These are phyloP conservation scores for Lepilemur septentrionalis DNA, from an alignment of 2,797 vertebrate genomes.

Conservation along the genomic window DNA sequence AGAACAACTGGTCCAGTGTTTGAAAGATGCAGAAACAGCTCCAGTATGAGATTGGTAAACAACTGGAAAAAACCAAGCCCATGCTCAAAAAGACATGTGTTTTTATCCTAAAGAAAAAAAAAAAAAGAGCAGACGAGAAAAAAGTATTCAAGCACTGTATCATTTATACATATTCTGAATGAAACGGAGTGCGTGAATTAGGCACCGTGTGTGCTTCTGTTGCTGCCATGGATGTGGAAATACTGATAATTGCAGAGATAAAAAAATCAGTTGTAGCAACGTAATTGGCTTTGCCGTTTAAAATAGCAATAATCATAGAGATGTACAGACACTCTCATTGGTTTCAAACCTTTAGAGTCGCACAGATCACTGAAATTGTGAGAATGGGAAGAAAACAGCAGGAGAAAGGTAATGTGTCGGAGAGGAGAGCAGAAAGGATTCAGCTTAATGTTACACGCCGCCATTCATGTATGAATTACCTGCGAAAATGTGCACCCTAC, in stretches of 20 bases:
- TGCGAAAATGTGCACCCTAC: background rate
- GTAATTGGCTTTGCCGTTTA: background rate
- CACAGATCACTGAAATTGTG: background rate
- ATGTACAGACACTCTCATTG: background rate
- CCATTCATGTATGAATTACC: background rate
- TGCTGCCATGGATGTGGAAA: too few species aligned
- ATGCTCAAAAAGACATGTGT: background rate
- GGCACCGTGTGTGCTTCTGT: too few species aligned
- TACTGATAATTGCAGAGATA: background rate
- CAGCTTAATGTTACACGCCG: too few species aligned
- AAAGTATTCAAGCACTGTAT: background rate
- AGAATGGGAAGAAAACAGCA: too few species aligned
- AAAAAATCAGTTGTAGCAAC: too few species aligned
- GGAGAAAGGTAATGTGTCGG: background rate
- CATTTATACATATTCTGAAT: background rate
- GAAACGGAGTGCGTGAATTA: fast-evolving
- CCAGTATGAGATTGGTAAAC: background rate
- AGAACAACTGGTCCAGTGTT: too few species aligned
- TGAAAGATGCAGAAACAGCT: background rate
- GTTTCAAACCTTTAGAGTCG: background rate
- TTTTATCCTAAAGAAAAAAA: background rate
- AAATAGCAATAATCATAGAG: background rate
- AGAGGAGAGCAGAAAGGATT: background rate
- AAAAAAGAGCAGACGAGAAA: background rate
- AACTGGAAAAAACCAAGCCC: background rate